Base-by-base conservation (phyloP, 2,113 vertebrate species). In the Colaptes auratus region DNA sequence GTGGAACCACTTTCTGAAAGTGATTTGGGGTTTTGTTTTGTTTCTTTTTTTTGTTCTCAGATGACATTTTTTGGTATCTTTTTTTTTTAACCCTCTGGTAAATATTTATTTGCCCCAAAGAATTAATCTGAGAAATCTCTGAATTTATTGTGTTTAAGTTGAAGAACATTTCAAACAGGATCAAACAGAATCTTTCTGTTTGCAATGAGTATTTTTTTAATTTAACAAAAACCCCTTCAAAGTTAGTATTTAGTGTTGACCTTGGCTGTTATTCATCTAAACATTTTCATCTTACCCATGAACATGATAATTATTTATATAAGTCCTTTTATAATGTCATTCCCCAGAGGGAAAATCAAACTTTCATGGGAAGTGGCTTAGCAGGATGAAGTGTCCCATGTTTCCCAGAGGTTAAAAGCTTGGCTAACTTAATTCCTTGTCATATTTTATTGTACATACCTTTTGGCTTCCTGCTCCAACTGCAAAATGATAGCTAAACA, bases 321-420 rank as follows among this genome's bases (percentile, higher is more conserved):
- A 66, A 6, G 27, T 73, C 35, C 28, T 1, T 77, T 48, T 30
- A 53, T 53, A 50, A 7, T n/a, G 16, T 44, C 15, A 58, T 78
- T 94, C 7, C 24, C 35, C 23, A 42, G n/a, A 63, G 23, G 11
- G 39, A 23, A 82, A 89, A 70, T 76, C 13, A 69, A 65, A 24
- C 15, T 91, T 89, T 70, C 35, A 20, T 42, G 59, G 63, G 42
- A 82, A 90, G 23, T 73, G 33, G 31, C 75, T 35, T 59, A 52
- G 21, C 46, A 85, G 71, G 71, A 76, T 76, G 50, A 90, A 84
- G 21, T 46, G 15, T 72, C 56, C 63, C 25, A 3, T 19, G 12
- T 35, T 94, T 92, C 52, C 46, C 71, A 36, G 36, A 74, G 72
- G 71, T 82, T 82, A 85, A 82, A 87, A 87, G 78, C 89, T 95